Percentiles rank a stretch among this genome's conserved stretches.
These are phyloP conservation scores for Gadus macrocephalus DNA, from an alignment of 2,113 vertebrate genomes.

Conservation along the genomic window DNA sequence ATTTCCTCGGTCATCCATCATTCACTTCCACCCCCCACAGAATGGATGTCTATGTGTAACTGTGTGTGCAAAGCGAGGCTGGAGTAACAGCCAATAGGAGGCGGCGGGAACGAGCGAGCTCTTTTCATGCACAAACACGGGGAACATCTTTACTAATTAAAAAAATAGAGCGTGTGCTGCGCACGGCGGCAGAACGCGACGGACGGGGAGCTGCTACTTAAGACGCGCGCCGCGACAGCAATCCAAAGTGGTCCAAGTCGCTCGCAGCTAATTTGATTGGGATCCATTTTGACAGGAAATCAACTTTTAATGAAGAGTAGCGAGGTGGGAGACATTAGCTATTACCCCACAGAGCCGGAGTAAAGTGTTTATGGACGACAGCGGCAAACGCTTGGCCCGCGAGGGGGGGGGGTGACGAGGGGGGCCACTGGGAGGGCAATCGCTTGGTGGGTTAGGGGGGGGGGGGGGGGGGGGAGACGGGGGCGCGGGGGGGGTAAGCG, in stretches of 20 bases:
- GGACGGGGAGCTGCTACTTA: too few species aligned
- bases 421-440: too few species aligned
- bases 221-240: slow-evolving; percentile 14
- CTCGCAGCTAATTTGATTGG: slow-evolving; percentile 77
- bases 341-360: slow-evolving; percentile 66
- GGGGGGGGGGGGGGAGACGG: slow-evolving; percentile 18
- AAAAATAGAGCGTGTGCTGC: slow-evolving; percentile 43
- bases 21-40: slow-evolving; percentile 15
- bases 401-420: neutral
- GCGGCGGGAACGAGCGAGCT: neutral
- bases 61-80: neutral
- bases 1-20: slow-evolving; percentile 39
- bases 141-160: slow-evolving; percentile 38
- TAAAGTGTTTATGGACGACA: slow-evolving; percentile 74
- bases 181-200: slow-evolving; percentile 7
- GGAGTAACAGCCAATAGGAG: neutral
- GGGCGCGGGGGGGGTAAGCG: too few species aligned
- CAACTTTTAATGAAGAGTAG: slow-evolving; percentile 88
- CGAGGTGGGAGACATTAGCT: slow-evolving; percentile 72
- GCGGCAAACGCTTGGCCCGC: slow-evolving; percentile 22
- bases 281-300: slow-evolving; percentile 88
- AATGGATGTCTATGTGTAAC: neutral
- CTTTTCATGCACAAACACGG: slow-evolving; percentile 26
- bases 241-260: slow-evolving; percentile 69
- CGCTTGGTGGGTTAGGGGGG: neutral